These are phyloP conservation scores for Bembecia ichneumoniformis DNA, from an alignment of 2,888 invertebrate species.

Conservation along the genomic window DNA sequence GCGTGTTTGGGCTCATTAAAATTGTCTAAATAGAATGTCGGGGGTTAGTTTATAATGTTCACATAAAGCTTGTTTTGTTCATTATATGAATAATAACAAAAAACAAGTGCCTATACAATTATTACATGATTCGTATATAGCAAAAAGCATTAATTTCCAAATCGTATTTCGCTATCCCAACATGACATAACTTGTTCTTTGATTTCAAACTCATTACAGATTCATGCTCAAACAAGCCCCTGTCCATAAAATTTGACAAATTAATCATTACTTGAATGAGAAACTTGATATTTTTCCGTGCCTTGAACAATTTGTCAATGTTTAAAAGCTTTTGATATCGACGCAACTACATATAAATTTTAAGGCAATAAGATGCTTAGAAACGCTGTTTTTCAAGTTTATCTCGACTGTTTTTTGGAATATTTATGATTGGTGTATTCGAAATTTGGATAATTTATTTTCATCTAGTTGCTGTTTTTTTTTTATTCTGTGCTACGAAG, in stretches of 20 bases:
- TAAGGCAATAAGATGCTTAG: background rate
- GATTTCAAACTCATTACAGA: conserved; percentile 24
- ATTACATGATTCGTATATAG: too few relatives aligned
- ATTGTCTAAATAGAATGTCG: too few relatives aligned
- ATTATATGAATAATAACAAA: background rate
- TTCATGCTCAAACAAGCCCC: conserved; percentile 23
- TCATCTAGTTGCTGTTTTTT: background rate
- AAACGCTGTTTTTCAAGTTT: conserved; percentile 11
- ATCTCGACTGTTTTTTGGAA: conserved; percentile 6
- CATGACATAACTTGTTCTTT: conserved; percentile 10
- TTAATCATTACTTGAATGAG: conserved; percentile 24
- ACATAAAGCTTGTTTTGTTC: too few relatives aligned
- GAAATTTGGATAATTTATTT: conserved; percentile 4
- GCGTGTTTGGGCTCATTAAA: too few relatives aligned
- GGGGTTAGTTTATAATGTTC: too few relatives aligned
- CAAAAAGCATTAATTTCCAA: background rate
- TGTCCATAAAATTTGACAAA: conserved; percentile 28
- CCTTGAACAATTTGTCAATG: conserved; percentile 24
- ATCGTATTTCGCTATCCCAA: conserved; percentile 14
- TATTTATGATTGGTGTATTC: conserved; percentile 2
- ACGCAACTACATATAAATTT: background rate
- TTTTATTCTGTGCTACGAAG: conserved; percentile 1
- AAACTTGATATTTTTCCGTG: conserved; percentile 21
- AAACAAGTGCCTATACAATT: background rate
- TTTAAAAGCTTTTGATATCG: conserved; percentile 17